These are phyloP conservation scores for Melitaea athalia DNA, from an alignment of 2,888 invertebrate genomes.

Conservation along the genomic window DNA sequence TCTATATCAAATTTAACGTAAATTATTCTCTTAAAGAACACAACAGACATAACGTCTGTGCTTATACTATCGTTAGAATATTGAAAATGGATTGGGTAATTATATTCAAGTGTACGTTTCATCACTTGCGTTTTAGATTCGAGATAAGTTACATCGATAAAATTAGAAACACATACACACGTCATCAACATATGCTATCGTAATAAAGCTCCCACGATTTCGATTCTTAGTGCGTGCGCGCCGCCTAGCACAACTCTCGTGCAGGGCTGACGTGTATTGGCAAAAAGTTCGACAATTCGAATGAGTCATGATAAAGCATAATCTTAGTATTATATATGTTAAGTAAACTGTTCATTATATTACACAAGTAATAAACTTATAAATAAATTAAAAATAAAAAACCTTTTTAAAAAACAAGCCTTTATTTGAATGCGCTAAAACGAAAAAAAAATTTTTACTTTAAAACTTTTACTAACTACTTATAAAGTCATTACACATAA, in stretches of 20 bases:
- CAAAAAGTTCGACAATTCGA: background rate
- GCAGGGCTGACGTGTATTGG: background rate
- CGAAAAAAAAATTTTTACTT: too few species aligned
- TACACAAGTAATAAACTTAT: too few species aligned
- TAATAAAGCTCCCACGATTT: constrained; percentile 7
- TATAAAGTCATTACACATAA: too few species aligned
- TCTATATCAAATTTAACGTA: constrained; percentile 19
- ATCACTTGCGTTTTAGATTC: background rate
- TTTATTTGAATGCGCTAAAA: too few species aligned
- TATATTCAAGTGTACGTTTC: background rate
- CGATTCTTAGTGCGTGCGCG: background rate
- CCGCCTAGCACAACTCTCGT: constrained; percentile 3
- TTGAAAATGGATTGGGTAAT: background rate
- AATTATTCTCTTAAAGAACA: constrained; percentile 14
- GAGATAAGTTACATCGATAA: constrained; percentile 10
- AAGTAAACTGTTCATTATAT: background rate
- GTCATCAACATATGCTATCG: constrained; percentile 17
- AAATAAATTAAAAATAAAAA: too few species aligned
- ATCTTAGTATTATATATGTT: background rate
- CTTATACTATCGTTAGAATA: background rate
- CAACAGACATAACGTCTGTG: background rate
- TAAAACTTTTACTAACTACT: too few species aligned
- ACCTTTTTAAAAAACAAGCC: too few species aligned
- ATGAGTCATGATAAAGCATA: constrained; percentile 9
- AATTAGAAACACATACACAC: constrained; percentile 17